Base-by-base conservation (phyloP, 1,140 invertebrate genomes). In the Diorhabda elongata region DNA sequence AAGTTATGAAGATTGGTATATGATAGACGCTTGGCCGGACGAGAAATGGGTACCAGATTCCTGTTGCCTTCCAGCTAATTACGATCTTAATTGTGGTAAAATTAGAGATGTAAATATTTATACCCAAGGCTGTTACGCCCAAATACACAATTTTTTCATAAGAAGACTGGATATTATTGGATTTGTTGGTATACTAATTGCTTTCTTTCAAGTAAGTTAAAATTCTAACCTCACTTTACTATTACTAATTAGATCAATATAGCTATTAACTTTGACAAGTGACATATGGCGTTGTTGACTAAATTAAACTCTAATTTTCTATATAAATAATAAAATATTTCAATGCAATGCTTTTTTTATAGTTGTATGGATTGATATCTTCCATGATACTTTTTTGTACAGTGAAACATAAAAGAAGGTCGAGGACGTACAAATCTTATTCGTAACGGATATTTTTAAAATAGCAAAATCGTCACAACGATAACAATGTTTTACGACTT, bases 1-100 rank as follows among this genome's bases (percentile, higher is more conserved):
- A 58, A 88, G 88, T 44, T 92, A 92, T 76, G 88, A 88, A 64
- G 93, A 96, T 77, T 96, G 93, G 93, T 93, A 89, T 80, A 85
- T 90, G 73, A 90, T 92, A n/a, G 83, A 87, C 43, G 90, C 91
- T 0, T 93, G 92, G 91, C 89, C 89, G 2, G 83, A 85, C 26
- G 85, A 90, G 68, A 85, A 88, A 66, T 87, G 86, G 73, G 91
- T 95, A 1, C 93, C 93, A 2, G 88, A 90, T 71, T 92, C 92
- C 0, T 96, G 93, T 77, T 95, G 93, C 78, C 77, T 87, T n/a
- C 43, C 80, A 81, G 45, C 85, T 71, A 72, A 80, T 43, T 45
- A 76, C 69, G 66, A 73, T 68, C 58, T 61, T 76, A 59, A 80
- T 77, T 83, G 87, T 82, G 79, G 87, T 64, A 67, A 81, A 74